Base-by-base conservation (phyloP, 1,140 invertebrate genomes). In the Leptonema lineaticorne region DNA sequence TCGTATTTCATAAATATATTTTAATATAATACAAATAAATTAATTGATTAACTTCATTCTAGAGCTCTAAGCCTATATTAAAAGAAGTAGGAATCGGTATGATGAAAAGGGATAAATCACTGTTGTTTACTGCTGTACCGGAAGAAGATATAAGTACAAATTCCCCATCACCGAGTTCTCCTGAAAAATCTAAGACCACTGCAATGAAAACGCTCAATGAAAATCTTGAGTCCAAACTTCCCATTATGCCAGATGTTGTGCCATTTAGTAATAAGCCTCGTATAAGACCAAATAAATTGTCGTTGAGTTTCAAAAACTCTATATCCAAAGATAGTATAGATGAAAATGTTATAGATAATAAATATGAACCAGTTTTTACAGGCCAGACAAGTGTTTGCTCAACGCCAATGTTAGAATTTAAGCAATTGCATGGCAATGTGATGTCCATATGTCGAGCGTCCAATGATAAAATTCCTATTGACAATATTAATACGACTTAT, bases 41-140 rank as follows among this genome's bases (percentile, higher is more conserved):
- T 8, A 48, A 48, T 8, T 48, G 16, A 48, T 8, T 48, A 8
- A 5, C 5, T 48, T 7, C 14, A 16, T 16, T 16, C 16, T 56
- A 72, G 70, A 72, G 48, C 33, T 20, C 75, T 28, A 65, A 69
- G 57, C 37, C 27, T 22, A 56, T 60, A 57, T 30, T 68, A 56
- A 79, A 83, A 67, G 81, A 86, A 74, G 79, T 67, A 1, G 46
- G 60, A 22, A 18, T 72, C 14, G 59, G 63, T 58, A 18, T 46
- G 16, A 87, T 92, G 83, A 92, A 91, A 77, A 82, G 89, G 24
- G 90, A 92, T 75, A 88, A 88, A 60, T 92, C 90, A 0, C 77
- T 90, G 0, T 87, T 92, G 26, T 92, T 92, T 69, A 92, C 90
- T 0, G 84, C 87, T 1, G 88, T 91, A 26, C 90, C 90, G 1